Base-by-base conservation (phyloP, 1,140 invertebrate species). In the Micrasema longulum region DNA sequence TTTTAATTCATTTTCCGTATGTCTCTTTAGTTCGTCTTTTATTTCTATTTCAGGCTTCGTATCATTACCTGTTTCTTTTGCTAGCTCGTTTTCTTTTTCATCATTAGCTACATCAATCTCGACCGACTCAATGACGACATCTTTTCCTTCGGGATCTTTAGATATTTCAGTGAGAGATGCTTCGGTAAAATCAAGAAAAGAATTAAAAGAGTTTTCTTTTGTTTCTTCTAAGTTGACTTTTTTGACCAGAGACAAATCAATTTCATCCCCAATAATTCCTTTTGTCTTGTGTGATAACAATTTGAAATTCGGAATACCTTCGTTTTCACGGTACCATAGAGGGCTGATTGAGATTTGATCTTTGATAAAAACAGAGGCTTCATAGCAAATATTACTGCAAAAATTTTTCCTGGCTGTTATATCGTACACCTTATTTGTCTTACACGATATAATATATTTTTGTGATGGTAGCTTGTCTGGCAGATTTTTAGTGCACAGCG, bases 391-490 rank as follows among this genome's bases (percentile, higher is more conserved):
- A 72, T 90, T 91, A 71, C 91, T 93, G 77, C 95, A 97, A 80
- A 92, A 97, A 77, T 92, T 92, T 87, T 96, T 96, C 69, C 93
- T 87, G 62, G 90, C 88, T 20, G 90, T 93, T 1, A 96, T 89
- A 78, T 97, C 95, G 79, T 91, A 96, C 0, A 97, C 92, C 84
- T 93, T 95, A 76, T 96, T 96, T 1, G 83, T 88, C 76, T 87
- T 88, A 6, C 87, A 88, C 0, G 90, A 93, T 79, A 96, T 96
- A 70, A 88, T 86, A 83, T 92, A 96, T 65, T 91, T 89, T 81
- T 95, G 92, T 50, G 89, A 90, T 0, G 91, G 89, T 66, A 93
- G 85, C 77, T 89, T 85, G 36, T 78, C 79, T 31, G 77, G 83
- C 18, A 94, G 77, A 11, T 72, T 38, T 60, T 90, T 89, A 11